These are phyloP conservation scores for Hydrozoanthus gracilis DNA, from an alignment of 92 coral and sea anemone species.

Conservation along the genomic window DNA sequence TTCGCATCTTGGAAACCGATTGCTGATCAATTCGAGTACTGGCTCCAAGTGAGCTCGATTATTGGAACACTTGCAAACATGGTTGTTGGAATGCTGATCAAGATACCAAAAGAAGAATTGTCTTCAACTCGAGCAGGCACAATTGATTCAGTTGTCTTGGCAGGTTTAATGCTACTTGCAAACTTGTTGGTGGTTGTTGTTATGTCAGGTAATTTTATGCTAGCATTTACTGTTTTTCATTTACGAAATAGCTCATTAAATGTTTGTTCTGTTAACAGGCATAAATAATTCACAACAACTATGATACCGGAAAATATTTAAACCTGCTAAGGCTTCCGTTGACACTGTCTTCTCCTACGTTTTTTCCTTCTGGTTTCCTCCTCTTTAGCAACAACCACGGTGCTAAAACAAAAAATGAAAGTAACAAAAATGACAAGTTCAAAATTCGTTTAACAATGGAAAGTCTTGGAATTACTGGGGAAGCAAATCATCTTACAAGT, in stretches of 20 bases:
- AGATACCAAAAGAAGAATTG: conserved; percentile 47
- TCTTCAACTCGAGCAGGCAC: background rate
- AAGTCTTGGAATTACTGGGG: too few species aligned
- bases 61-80: conserved; percentile 54
- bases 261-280: too few species aligned
- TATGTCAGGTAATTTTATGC: background rate
- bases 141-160: background rate
- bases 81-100: conserved; percentile 61
- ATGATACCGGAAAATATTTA: too few species aligned
- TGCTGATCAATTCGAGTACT: conserved; percentile 60
- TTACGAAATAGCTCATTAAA: background rate
- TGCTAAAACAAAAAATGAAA: too few species aligned
- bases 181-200: background rate
- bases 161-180: background rate
- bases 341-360: too few species aligned
- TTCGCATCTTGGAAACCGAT: background rate
- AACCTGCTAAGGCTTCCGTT: too few species aligned
- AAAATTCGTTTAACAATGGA: too few species aligned
- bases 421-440: too few species aligned
- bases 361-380: too few species aligned
- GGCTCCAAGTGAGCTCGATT: conserved; percentile 58
- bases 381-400: too few species aligned
- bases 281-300: too few species aligned
- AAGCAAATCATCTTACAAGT: too few species aligned
- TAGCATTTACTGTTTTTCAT: background rate